These are phyloP conservation scores for Diplolepis rosae DNA, from an alignment of 2,888 invertebrate genomes.

Conservation along the genomic window DNA sequence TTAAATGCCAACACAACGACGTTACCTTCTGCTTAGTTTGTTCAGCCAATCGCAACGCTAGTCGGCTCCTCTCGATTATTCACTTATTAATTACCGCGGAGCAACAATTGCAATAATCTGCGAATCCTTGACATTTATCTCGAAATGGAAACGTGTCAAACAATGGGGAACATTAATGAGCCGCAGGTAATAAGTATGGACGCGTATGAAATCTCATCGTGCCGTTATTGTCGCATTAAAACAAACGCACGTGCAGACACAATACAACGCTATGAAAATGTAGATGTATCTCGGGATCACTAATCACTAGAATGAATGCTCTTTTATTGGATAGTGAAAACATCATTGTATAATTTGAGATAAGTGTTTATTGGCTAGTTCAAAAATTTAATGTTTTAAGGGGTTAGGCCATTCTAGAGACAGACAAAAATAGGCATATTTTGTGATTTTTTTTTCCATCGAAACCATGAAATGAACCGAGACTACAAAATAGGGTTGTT, in stretches of 20 bases:
- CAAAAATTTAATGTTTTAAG: no score
- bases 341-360: no score
- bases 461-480: no score
- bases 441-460: no score
- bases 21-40: slow-evolving; percentile 15
- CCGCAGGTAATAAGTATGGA: slow-evolving; percentile 52
- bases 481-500: no score
- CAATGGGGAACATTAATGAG: slow-evolving; percentile 66
- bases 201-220: slow-evolving; percentile 46
- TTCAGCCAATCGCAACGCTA: background rate
- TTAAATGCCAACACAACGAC: slow-evolving; percentile 11
- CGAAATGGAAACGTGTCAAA: slow-evolving; percentile 63
- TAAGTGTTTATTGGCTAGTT: no score
- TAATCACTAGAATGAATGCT: background rate
- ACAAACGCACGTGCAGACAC: slow-evolving; percentile 36
- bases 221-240: slow-evolving; percentile 25
- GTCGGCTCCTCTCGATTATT: slow-evolving; percentile 39
- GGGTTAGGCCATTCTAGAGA: no score
- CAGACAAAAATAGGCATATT: no score
- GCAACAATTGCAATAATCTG: slow-evolving; percentile 52
- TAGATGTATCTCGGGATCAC: slow-evolving; percentile 4
- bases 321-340: no score
- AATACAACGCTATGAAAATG: slow-evolving; percentile 34
- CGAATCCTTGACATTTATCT: slow-evolving; percentile 67
- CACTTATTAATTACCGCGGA: slow-evolving; percentile 58